Conservation (phyloP, 1,140 invertebrate genomes). For the Subanguina moxae region DNA sequence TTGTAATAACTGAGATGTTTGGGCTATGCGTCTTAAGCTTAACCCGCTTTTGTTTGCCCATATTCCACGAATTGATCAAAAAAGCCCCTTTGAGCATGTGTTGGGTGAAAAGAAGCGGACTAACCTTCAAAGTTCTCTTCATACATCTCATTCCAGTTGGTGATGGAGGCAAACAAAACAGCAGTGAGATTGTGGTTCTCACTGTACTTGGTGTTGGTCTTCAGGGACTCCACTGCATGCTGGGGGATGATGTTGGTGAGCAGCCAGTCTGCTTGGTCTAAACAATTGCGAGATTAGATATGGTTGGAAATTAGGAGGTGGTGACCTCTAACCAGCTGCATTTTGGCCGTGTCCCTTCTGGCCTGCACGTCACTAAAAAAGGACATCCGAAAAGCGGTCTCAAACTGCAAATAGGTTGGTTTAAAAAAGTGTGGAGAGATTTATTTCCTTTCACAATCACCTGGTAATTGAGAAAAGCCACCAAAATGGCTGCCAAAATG, state of each 20-base stretch:
- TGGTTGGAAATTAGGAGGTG: background rate
- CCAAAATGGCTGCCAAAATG: slow-evolving; percentile 73
- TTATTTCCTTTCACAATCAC: slow-evolving; percentile 15
- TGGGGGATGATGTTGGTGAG: slow-evolving; percentile 91
- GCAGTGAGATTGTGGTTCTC: slow-evolving; percentile 87
- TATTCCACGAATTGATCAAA: too few species aligned
- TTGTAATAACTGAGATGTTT: too few species aligned
- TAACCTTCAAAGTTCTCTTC: slow-evolving; percentile 63
- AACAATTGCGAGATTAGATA: background rate
- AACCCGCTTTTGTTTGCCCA: too few species aligned
- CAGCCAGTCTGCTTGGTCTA: slow-evolving; percentile 81
- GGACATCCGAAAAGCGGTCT: slow-evolving; percentile 84
- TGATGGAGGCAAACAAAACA: slow-evolving; percentile 88
- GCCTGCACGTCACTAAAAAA: slow-evolving; percentile 87
- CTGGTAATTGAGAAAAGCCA: slow-evolving; percentile 69
- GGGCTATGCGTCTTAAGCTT: too few species aligned
- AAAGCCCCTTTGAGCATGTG: too few species aligned
- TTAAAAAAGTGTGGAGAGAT: background rate
- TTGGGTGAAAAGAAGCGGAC: too few species aligned
- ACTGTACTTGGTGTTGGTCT: slow-evolving; percentile 87
- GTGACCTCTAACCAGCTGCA: slow-evolving; percentile 60
- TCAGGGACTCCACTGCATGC: slow-evolving; percentile 85
- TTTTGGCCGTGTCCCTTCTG: slow-evolving; percentile 74
- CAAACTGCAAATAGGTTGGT: slow-evolving; percentile 67
- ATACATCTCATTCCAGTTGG: slow-evolving; percentile 93